These are phyloP conservation scores for Mastomys natalensis DNA, from an alignment of 2,113 vertebrate species.

Conservation along the genomic window DNA sequence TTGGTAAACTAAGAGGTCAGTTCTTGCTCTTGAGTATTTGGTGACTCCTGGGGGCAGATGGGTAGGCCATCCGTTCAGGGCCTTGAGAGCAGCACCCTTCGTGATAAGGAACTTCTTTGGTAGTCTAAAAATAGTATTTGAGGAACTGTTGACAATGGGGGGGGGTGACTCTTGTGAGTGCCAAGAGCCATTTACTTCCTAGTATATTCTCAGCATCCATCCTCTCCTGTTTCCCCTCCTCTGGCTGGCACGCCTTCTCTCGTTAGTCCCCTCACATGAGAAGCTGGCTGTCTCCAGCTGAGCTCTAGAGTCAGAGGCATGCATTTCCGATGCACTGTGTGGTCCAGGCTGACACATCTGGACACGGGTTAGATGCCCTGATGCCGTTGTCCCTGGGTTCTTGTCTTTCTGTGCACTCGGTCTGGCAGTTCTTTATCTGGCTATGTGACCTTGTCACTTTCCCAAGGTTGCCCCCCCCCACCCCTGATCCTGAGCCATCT, in stretches of 20 bases:
- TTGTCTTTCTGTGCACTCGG: neutral
- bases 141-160: neutral
- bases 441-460: neutral
- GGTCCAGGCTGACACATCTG: rapidly evolving
- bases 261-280: rapidly evolving
- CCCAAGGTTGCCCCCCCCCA: neutral
- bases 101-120: neutral
- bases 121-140: neutral
- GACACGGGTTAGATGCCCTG: neutral
- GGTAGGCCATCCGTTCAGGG: neutral
- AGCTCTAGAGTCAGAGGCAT: neutral
- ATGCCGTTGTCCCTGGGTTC: neutral
- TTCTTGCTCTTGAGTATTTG: neutral
- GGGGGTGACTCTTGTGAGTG: neutral
- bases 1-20: neutral
- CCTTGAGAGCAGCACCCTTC: neutral
- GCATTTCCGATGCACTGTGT: too few species aligned
- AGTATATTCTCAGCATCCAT: neutral
- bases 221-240: neutral
- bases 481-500: neutral
- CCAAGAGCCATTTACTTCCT: neutral
- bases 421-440: neutral
- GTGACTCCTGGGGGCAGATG: neutral
- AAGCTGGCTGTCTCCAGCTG: neutral
- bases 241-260: too few species aligned